Percentiles rank a stretch among this genome's conserved stretches.
Evolutionary conservation across 2,888 invertebrate genomes (phyloP).

Genomic region (Deilephila porcellus): DNA sequence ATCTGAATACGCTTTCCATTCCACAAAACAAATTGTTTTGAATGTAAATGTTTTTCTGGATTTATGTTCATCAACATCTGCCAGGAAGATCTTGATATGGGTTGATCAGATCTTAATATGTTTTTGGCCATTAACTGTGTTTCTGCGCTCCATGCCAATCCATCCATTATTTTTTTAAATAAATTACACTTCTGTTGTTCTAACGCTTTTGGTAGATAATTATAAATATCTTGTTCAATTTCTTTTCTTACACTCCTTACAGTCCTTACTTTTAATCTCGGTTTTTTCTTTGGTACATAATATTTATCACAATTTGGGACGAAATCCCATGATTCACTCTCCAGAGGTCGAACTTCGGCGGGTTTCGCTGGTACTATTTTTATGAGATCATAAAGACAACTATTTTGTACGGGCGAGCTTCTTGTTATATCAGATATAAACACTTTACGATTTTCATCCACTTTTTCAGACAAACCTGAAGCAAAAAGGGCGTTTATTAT

Average conservation of each 20-base stretch:
- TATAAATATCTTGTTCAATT: conserved; percentile 69
- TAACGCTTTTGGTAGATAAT: conserved; percentile 59
- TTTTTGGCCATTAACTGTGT: conserved; percentile 66
- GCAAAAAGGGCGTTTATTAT: conserved; percentile 17
- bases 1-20: conserved; percentile 67
- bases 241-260: conserved; percentile 67
- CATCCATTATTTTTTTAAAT: conserved; percentile 68
- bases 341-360: conserved; percentile 40
- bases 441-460: conserved; percentile 51
- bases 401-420: conserved; percentile 49
- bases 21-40: conserved; percentile 69
- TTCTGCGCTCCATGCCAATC: conserved; percentile 59
- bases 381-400: conserved; percentile 65
- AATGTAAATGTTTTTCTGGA: conserved; percentile 57
- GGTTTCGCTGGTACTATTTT: conserved; percentile 59
- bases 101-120: conserved; percentile 60
- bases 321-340: conserved; percentile 56
- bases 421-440: conserved; percentile 67
- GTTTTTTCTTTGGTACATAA: conserved; percentile 68
- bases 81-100: conserved; percentile 71
- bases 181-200: conserved; percentile 65
- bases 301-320: conserved; percentile 62
- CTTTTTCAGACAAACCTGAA: conserved; percentile 33
- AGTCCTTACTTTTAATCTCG: conserved; percentile 69
- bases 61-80: conserved; percentile 77